These are phyloP conservation scores for Semaprochilodus insignis DNA, from an alignment of 2,797 vertebrate genomes.

Conservation along the genomic window DNA sequence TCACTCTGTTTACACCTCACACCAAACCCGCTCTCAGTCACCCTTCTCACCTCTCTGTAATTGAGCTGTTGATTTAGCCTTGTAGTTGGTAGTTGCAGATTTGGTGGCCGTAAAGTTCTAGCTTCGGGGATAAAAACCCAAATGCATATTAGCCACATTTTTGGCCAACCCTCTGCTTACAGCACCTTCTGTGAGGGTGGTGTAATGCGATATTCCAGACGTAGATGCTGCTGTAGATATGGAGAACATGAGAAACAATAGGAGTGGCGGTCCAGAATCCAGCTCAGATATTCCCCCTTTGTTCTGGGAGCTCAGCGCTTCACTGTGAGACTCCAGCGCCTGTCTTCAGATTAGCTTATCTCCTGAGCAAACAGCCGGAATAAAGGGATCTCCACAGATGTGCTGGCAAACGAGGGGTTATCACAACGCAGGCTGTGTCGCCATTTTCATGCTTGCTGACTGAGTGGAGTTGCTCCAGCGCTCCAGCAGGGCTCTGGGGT, in stretches of 20 bases:
- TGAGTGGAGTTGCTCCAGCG: neutral
- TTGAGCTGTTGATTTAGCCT: too few relatives aligned
- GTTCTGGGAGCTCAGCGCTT: conserved; percentile 34
- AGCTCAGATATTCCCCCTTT: conserved; percentile 10
- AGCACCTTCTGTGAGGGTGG: conserved; percentile 50
- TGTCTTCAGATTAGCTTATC: conserved; percentile 38
- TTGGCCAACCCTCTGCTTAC: too few relatives aligned
- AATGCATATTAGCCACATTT: too few relatives aligned
- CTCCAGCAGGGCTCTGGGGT: neutral
- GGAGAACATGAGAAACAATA: neutral
- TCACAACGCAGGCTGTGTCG: conserved; percentile 3
- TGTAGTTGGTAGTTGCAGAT: too few relatives aligned
- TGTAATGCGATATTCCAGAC: conserved; percentile 64
- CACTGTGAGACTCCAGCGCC: conserved; percentile 2
- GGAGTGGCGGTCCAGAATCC: conserved; percentile 18
- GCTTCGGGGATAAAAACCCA: too few relatives aligned
- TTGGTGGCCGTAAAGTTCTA: too few relatives aligned
- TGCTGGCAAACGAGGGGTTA: conserved; percentile 19
- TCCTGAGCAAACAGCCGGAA: conserved; percentile 38
- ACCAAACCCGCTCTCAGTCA: too few relatives aligned
- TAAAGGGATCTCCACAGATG: conserved; percentile 31
- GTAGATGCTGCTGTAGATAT: conserved; percentile 54
- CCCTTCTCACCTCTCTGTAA: too few relatives aligned
- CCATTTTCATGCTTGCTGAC: neutral
- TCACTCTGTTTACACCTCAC: too few relatives aligned